phyloP scores from a whole-genome alignment of 2,888 invertebrate genomes.

The Rhingia rostrata region DNA sequence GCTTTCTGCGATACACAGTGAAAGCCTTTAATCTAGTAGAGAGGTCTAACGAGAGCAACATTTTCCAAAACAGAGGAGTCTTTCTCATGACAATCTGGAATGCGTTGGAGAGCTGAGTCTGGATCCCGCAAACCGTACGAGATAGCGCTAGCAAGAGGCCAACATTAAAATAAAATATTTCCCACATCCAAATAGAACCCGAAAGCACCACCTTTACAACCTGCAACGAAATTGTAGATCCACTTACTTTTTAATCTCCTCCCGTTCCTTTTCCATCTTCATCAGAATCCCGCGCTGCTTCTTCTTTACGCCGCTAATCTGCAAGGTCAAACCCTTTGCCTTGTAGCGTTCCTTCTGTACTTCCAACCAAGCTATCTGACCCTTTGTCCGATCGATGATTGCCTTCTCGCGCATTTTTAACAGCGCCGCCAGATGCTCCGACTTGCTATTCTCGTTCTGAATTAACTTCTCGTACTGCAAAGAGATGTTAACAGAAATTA shows the following conservation, averaged over 20 bases:
- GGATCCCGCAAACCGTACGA: too few species aligned
- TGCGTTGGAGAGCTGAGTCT: too few species aligned
- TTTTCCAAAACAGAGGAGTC: too few species aligned
- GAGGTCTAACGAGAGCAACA: too few species aligned
- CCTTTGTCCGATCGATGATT: conserved; percentile 87
- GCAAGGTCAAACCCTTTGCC: conserved; percentile 84
- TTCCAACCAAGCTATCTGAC: conserved; percentile 86
- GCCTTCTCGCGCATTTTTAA: conserved; percentile 88
- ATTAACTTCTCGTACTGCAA: conserved; percentile 86
- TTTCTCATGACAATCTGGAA: too few species aligned
- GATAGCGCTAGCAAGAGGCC: too few species aligned
- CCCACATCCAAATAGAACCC: too few species aligned
- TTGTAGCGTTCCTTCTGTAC: conserved; percentile 86
- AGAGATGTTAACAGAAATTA: conserved; percentile 1
- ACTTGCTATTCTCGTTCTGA: conserved; percentile 87
- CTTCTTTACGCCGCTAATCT: conserved; percentile 86
- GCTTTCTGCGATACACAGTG: too few species aligned
- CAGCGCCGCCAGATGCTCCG: conserved; percentile 86
- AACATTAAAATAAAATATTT: too few species aligned
- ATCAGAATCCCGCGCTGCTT: conserved; percentile 87
- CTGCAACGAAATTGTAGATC: background rate
- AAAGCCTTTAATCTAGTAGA: too few species aligned
- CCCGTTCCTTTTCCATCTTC: conserved; percentile 87
- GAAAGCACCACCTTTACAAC: too few species aligned
- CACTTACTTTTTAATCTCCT: conserved; percentile 86